Base-by-base conservation (phyloP, 2,888 invertebrate genomes). In the Dinocampus coccinellae region DNA sequence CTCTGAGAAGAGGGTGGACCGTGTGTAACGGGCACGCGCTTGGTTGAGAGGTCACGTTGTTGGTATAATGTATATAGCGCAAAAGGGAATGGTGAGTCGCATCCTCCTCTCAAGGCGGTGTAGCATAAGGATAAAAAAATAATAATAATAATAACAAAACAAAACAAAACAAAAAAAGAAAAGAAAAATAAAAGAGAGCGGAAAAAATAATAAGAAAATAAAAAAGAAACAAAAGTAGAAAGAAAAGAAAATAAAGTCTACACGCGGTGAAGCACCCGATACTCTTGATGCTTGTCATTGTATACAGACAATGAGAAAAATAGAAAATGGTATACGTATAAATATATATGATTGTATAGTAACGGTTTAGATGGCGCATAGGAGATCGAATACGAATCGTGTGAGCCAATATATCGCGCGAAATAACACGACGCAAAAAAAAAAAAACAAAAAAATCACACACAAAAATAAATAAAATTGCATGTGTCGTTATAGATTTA, bases 321-420 rank as follows among this genome's bases (percentile, higher is more conserved):
- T 42, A 62, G 62, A 36, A 62, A n/a, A 29, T 1, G 16, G 42
- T 42, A 13, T 16, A 42, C 9, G 16, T n/a, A 36, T 11, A 11
- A 3, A 39, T 39, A 39, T 39, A 7, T 13, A 11, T 11, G 36
- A 1, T 13, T 36, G 36, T 7, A 36, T 11, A 3, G 42, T n/a
- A 36, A 36, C 20, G 22, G 13, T 26, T 63, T n/a, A 47, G 63
- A 63, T 47, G 16, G 47, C 47, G 34, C 10, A 11, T 4, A 6
- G 16, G 39, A 36, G n/a, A 66, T 66, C 57, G 57, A 57, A 66
- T 66, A 39, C 57, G 66, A 57, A 66, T 66, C 39, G 57, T 39
- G 20, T 47, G 64, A 66, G n/a, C 39, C 57, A 66, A 66, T 66
- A 57, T 57, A 57, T 16, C 13, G 42, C 3, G 47, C 26, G 47